Evolutionary conservation across 2,113 vertebrate genomes (phyloP).

Genomic region (Lasiurus borealis): DNA sequence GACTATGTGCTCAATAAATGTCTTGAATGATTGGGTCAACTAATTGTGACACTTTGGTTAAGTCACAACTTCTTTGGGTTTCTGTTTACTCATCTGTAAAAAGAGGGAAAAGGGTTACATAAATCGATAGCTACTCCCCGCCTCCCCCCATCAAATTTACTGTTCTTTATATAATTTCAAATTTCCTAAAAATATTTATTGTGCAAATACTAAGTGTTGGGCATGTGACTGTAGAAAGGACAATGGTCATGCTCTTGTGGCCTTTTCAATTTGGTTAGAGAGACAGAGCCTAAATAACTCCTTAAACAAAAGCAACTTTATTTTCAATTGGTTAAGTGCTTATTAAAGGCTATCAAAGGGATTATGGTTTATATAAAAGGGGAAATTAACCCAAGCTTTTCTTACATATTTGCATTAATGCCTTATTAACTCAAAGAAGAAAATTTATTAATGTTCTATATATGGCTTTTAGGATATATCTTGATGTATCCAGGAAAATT

Average conservation of each 20-base stretch:
- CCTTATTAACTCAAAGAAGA: neutral
- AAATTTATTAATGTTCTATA: neutral
- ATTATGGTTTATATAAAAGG: neutral
- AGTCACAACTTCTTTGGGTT: neutral
- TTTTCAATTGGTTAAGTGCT: constrained; percentile 6
- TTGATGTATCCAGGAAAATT: neutral
- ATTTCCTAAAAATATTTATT: neutral
- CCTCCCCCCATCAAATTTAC: neutral
- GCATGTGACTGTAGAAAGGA: neutral
- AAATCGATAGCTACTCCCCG: neutral
- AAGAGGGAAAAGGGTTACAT: neutral
- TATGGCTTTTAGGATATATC: neutral
- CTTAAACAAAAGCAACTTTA: constrained; percentile 21
- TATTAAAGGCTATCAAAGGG: neutral
- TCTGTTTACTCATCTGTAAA: constrained; percentile 29
- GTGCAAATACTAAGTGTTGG: neutral
- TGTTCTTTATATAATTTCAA: neutral
- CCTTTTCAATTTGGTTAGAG: neutral
- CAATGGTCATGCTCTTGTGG: neutral
- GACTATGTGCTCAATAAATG: neutral
- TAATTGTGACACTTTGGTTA: neutral
- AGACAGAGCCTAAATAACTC: neutral
- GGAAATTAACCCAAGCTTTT: neutral
- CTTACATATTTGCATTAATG: neutral
- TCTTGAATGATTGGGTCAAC: neutral